Evolutionary conservation across 2,113 vertebrate species (phyloP).

Genomic region (Guaruba guarouba): DNA sequence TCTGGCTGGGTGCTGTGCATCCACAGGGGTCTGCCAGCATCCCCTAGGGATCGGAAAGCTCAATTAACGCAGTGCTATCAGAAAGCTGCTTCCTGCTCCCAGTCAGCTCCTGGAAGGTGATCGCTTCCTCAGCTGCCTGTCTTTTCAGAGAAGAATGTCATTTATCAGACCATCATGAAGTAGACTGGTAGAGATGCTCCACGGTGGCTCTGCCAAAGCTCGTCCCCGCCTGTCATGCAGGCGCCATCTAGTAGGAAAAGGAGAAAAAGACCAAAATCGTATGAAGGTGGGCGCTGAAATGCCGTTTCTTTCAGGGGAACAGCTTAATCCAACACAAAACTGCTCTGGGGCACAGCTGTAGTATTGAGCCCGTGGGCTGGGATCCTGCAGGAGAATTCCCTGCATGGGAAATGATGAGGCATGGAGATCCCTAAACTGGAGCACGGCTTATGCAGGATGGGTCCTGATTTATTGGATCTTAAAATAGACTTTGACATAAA

Average conservation of each 20-base stretch:
- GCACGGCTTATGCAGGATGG: neutral
- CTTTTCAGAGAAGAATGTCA: constrained; percentile 17
- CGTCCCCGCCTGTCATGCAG: neutral
- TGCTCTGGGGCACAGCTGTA: neutral
- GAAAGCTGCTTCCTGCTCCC: neutral
- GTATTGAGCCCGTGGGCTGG: neutral
- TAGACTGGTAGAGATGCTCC: constrained; percentile 16
- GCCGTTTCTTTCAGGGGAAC: neutral
- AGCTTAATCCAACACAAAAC: neutral
- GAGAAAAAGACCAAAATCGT: neutral
- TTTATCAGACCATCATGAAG: neutral
- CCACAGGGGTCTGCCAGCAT: neutral
- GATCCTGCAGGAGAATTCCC: neutral
- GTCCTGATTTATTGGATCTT: neutral
- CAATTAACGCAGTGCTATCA: rapidly evolving
- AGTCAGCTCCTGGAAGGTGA: constrained; percentile 15
- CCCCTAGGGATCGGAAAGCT: neutral
- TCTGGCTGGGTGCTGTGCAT: rapidly evolving
- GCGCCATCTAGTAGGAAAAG: constrained; percentile 60
- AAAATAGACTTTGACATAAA: neutral
- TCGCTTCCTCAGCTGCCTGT: neutral
- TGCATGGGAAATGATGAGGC: neutral
- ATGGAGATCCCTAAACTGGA: neutral
- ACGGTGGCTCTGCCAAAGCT: neutral
- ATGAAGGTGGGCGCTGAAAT: neutral